phyloP scores from a whole-genome alignment of 2,113 vertebrate genomes.

The Hyaena hyaena region DNA sequence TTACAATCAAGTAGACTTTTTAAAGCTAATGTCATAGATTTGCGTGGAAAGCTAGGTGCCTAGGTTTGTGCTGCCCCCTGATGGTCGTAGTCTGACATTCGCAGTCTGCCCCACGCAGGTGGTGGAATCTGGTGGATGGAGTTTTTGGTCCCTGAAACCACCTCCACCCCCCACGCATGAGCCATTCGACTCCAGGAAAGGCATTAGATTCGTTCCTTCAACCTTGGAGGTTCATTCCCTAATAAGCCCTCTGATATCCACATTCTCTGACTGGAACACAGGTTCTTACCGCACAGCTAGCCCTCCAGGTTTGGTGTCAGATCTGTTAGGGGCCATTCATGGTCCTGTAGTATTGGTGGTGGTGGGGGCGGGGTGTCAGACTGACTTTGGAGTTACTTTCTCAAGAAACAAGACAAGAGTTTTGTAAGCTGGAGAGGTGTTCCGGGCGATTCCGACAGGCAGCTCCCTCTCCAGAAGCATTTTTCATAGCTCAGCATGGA shows the following conservation, averaged over 20 bases:
- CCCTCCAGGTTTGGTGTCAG: neutral
- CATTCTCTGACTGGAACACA: neutral
- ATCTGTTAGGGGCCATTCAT: neutral
- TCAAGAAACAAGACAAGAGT: neutral
- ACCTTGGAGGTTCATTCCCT: neutral
- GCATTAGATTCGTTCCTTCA: neutral
- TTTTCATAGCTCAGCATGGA: neutral
- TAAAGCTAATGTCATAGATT: neutral
- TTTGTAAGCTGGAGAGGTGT: neutral
- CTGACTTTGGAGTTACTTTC: neutral
- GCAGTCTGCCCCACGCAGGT: accelerated
- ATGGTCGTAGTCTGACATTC: neutral
- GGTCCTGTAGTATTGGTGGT: neutral
- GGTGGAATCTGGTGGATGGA: no score
- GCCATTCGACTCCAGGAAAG: neutral
- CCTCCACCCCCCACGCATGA: no score
- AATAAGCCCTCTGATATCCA: neutral
- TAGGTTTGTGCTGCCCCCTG: conserved; percentile 50
- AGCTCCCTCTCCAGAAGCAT: neutral
- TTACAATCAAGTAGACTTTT: neutral
- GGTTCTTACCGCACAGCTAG: neutral
- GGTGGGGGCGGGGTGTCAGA: no score
- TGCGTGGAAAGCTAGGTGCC: accelerated
- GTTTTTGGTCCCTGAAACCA: neutral
- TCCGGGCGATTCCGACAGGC: neutral